Base-by-base conservation (phyloP, 2,113 vertebrate genomes). In the Microcebus murinus region DNA sequence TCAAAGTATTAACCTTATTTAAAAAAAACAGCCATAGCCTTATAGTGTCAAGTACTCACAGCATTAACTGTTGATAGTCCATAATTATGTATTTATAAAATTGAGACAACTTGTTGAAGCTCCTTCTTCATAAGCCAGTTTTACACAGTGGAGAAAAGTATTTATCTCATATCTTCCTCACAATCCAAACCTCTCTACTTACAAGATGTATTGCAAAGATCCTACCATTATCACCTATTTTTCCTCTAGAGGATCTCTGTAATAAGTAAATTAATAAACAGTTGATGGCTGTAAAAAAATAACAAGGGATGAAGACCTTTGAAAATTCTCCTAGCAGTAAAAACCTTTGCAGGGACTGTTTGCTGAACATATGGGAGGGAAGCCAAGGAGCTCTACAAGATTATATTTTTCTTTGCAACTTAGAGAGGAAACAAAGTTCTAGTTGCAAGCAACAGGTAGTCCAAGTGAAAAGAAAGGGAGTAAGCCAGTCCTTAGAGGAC, bases 1-100 rank as follows among this genome's bases (percentile, higher is more conserved):
- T 93, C 93, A 95, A 94, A 95, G 17, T 42, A 55, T 63, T 31
- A 92, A 55, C 6, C 18, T 89, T 84, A 91, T 50, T 94, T 84
- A 81, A 73, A 55, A 85, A 73, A 95, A 92, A 23, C 42, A 81
- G 71, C 3, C 23, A 73, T 18, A 90, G 21, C 6, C 45, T 57
- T 74, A 55, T 1, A 77, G 45, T 92, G 61, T 39, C n/a, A 89
- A 85, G 84, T 55, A 61, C 68, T 61, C 17, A 8, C 14, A 21
- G 84, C 31, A 91, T 74, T 45, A 85, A 71, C 29, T 48, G 2
- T 57, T 59, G 25, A 48, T 14, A 83, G 14, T 70, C 65, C 94
- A 55, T 12, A 90, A 81, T 23, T 39, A 87, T 21, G 45, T 50
- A 83, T 73, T 57, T 92, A n/a, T 36, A 90, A 74, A 67, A 91